These are phyloP conservation scores for Nothobranchius furzeri DNA, from an alignment of 2,113 vertebrate species.

Conservation along the genomic window DNA sequence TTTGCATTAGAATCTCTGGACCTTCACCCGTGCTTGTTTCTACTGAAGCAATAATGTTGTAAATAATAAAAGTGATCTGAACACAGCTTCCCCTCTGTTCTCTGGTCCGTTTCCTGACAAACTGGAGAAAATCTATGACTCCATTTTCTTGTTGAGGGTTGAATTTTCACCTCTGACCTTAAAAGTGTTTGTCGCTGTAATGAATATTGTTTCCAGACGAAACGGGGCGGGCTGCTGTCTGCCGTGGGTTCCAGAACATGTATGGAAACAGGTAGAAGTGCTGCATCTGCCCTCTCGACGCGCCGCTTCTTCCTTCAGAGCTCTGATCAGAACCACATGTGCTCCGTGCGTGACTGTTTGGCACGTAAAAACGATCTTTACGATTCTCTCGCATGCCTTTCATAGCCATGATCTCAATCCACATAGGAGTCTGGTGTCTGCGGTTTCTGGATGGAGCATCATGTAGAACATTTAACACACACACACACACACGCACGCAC, in stretches of 20 bases:
- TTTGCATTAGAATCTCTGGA: neutral
- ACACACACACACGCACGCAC: too few species aligned
- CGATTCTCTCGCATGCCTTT: slow-evolving; percentile 15
- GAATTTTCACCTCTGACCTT: slow-evolving; percentile 59
- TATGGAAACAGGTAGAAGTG: slow-evolving; percentile 33
- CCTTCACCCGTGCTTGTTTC: neutral
- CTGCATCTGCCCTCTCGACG: slow-evolving; percentile 13
- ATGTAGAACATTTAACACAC: neutral
- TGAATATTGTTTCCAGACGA: slow-evolving; percentile 64
- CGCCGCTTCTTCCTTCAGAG: neutral
- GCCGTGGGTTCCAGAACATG: slow-evolving; percentile 29
- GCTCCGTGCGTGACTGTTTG: neutral
- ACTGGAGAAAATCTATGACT: slow-evolving; percentile 26
- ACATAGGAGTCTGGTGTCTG: slow-evolving; percentile 9
- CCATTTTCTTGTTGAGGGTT: slow-evolving; percentile 50
- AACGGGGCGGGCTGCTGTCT: slow-evolving; percentile 54
- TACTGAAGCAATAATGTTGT: slow-evolving; percentile 29
- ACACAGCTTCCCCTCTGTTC: neutral
- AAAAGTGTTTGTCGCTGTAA: slow-evolving; percentile 47
- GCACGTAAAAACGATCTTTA: slow-evolving; percentile 12
- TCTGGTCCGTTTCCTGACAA: neutral
- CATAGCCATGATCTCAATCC: slow-evolving; percentile 10
- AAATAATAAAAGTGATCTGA: slow-evolving; percentile 41
- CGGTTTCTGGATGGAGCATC: slow-evolving; percentile 12
- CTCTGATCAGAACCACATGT: slow-evolving; percentile 41